Evolutionary conservation across 2,888 invertebrate species (phyloP), one percentile per base, ranked within the genome.

Genomic region (Epirrita christyi): DNA sequence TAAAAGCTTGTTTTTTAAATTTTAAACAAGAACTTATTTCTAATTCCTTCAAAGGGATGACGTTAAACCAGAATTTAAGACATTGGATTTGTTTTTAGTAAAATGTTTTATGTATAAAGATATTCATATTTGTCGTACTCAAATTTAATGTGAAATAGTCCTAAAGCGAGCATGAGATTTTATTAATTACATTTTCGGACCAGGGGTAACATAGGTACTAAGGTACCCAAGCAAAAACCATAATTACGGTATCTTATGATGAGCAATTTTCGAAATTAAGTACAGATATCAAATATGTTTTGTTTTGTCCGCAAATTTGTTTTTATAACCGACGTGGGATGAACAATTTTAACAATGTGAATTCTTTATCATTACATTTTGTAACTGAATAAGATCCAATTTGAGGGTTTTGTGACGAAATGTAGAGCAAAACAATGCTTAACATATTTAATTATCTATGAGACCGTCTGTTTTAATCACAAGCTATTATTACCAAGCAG

Each of bases 201-300:
- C 52, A 57, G 53, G 60, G n/a, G n/a, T n/a, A n/a, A 55, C 55
- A 62, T n/a, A n/a, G n/a, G n/a, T n/a, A 59, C 62, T 51, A 59
- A 51, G 59, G 50, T 42, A 11, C 45, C 44, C 21, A 48, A 54
- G n/a, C 61, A 61, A 63, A 57, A 61, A 59, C 46, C 45, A 61
- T 47, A 56, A 55, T 58, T 52, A 61, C 47, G 38, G 40, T 63
- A 64, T 59, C 59, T 56, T 56, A 60, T 60, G 58, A 46, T 48
- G 43, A 51, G 55, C 61, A 55, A 60, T 55, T 61, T 53, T 41
- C 7, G 50, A 57, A 61, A 63, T 66, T 63, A 61, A 66, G 63
- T 63, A 63, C 53, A 62, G 62, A 64, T 60, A 62, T 64, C 53
- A 60, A 57, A 60, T 59, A 54, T 49, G 49, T 38, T 53, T 60